Evolutionary conservation across 2,888 invertebrate genomes (phyloP), one percentile per base, ranked within the genome.

Genomic region (Hecatera dysodea): DNA sequence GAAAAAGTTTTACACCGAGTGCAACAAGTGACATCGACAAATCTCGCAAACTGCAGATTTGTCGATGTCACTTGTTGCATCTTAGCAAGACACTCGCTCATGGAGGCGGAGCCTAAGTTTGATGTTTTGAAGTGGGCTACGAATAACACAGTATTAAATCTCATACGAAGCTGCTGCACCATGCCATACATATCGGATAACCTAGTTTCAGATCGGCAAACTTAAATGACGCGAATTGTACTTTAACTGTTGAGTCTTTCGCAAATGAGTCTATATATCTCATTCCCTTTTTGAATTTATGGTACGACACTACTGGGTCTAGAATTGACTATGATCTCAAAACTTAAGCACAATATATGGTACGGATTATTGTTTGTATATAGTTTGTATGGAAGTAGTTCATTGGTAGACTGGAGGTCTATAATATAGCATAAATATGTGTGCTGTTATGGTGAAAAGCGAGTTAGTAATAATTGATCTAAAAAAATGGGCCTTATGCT

Each of bases 201-300:
- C 33, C 56, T 56, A 4, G 56, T 36, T 56, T 56, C 22, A 36
- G 0, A 56, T 2, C 55, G 15, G 22, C 29, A n/a, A 33, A 15
- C 33, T 53, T 22, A 11, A 9, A 0, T 55, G 55, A 55, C 55
- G 15, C 7, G 2, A 55, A 36, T 1, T 55, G 11, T 17, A 8
- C 5, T 6, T 3, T 56, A 2, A n/a, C 8, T 44, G 0, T 19
- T 44, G 9, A 19, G n/a, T 33, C 24, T 15, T 61, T 46, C 12
- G 73, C 55, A 56, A 48, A 67, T 27, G 67, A 56, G 61, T 48
- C 56, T 24, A 66, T 62, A 80, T 27, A 75, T 80, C 67, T 67
- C 57, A 80, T 55, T 75, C 42, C 42, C 27, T 27, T n/a, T 77
- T 82, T 73, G 64, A 77, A 85, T 82, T 74, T 78, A 75, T 87